These are phyloP conservation scores for Scotopteryx bipunctaria DNA, from an alignment of 2,888 invertebrate species.

Conservation along the genomic window DNA sequence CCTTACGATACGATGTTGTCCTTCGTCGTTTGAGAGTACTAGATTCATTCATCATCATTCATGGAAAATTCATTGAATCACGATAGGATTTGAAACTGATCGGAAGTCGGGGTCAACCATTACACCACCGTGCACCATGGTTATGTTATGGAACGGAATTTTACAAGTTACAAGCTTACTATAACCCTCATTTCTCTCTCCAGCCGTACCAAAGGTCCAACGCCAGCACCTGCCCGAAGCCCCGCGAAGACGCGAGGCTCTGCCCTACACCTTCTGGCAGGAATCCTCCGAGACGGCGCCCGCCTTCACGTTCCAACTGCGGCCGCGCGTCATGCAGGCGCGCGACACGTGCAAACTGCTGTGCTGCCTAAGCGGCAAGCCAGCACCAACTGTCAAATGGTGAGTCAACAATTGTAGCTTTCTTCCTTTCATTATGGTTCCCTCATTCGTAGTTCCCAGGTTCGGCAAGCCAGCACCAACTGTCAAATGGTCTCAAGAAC, in stretches of 20 bases:
- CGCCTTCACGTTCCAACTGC: conserved; percentile 98
- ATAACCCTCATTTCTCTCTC: conserved; percentile 26
- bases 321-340: conserved; percentile 98
- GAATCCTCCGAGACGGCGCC: conserved; percentile 97
- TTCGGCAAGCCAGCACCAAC: not conserved
- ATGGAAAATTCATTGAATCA: too few species aligned
- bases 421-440: too few species aligned
- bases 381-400: conserved; percentile 96
- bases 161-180: too few species aligned
- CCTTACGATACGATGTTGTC: too few species aligned
- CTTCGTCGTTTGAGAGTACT: too few species aligned
- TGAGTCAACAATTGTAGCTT: conserved; percentile 64
- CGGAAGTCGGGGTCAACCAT: too few species aligned
- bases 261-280: conserved; percentile 95
- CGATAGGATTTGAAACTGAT: too few species aligned
- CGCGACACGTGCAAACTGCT: conserved; percentile 98
- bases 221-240: conserved; percentile 89
- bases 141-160: too few species aligned
- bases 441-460: too few species aligned
- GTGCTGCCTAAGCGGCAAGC: conserved; percentile 97
- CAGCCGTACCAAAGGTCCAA: conserved; percentile 90
- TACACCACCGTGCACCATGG: too few species aligned
- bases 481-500: not conserved
- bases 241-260: conserved; percentile 90
- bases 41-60: too few species aligned